Base-by-base conservation (phyloP, 1,140 invertebrate genomes). In the Drosophila suzukii region DNA sequence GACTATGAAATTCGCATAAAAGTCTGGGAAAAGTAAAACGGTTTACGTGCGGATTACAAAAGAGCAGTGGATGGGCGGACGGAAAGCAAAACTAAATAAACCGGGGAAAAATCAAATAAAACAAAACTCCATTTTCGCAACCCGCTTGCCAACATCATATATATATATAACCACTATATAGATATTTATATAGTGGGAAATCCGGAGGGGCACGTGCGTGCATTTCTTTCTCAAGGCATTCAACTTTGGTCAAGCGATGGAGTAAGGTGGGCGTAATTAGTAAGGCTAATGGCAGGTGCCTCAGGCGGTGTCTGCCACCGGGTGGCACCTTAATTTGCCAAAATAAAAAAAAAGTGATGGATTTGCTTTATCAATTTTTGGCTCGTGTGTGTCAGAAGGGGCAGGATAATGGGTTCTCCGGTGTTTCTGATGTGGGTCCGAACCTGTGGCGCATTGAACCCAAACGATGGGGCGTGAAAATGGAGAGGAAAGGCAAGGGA, bases 371-470 rank as follows among this genome's bases (percentile, higher is more conserved):
- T 82, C 75, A 88, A 79, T 86, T 78, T 38, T 53, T 53, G 68
- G 68, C 68, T 68, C 68, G 68, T 58, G 66, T 72, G 63, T 7
- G 67, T 57, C n/a, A 11, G 38, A 30, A 32, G 38, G 6, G 13
- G 44, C 38, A 30, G 41, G 43, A 41, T 75, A 24, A 41, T 61
- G 56, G 46, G 17, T 24, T 38, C 15, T 46, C 2, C 4, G 30
- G 47, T 39, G 11, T 5, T 36, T n/a, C 7, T 60, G 61, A 65
- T 67, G 57, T 63, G 63, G 63, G 44, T 67, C 58, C 63, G 34
- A 68, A 34, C 41, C 36, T 65, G 53, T 55, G 56, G 80, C 72
- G 84, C 83, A 88, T 89, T 88, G 84, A 88, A 88, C 83, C 83
- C 76, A 70, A 80, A 89, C 73, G 46, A 15, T 32, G 46, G 57